phyloP scores from a whole-genome alignment of 2,797 vertebrate genomes.

The Acanthis flammea region DNA sequence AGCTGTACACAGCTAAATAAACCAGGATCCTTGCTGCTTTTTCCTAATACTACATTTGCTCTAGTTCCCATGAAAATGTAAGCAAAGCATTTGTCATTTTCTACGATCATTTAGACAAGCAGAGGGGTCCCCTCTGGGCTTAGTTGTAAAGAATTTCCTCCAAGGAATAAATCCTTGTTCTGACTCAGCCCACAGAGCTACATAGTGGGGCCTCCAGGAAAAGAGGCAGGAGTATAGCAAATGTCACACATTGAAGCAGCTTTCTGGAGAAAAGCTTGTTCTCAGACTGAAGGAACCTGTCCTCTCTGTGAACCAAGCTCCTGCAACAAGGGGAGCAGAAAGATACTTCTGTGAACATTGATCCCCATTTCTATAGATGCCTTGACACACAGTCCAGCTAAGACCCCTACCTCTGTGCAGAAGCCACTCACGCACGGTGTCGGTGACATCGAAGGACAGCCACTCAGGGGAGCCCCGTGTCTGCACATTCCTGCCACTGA shows the following conservation, averaged over 20 bases:
- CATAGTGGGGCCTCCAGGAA: not conserved
- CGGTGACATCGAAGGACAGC: slow-evolving; percentile 96
- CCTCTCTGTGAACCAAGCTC: not conserved
- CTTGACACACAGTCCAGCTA: not conserved
- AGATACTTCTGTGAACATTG: not conserved
- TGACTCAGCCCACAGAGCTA: not conserved
- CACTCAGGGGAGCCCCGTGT: slow-evolving; percentile 91
- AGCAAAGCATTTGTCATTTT: not conserved
- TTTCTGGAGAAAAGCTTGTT: not conserved
- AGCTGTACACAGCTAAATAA: slow-evolving; percentile 17
- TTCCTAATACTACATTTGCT: not conserved
- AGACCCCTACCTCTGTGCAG: slow-evolving; percentile 86
- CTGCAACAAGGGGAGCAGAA: not conserved
- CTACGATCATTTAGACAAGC: not conserved
- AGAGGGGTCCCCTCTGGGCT: not conserved
- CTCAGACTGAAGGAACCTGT: not conserved
- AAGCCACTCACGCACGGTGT: slow-evolving; percentile 95
- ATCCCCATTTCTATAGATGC: not conserved
- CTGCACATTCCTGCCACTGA: slow-evolving; percentile 92
- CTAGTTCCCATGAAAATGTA: not conserved
- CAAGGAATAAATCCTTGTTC: not conserved
- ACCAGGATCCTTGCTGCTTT: not conserved
- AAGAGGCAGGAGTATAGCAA: not conserved
- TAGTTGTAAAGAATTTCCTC: not conserved
- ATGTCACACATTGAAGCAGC: not conserved